Conservation (phyloP, 64 coral and sea anemone species). For the Pachyseris speciosa region DNA sequence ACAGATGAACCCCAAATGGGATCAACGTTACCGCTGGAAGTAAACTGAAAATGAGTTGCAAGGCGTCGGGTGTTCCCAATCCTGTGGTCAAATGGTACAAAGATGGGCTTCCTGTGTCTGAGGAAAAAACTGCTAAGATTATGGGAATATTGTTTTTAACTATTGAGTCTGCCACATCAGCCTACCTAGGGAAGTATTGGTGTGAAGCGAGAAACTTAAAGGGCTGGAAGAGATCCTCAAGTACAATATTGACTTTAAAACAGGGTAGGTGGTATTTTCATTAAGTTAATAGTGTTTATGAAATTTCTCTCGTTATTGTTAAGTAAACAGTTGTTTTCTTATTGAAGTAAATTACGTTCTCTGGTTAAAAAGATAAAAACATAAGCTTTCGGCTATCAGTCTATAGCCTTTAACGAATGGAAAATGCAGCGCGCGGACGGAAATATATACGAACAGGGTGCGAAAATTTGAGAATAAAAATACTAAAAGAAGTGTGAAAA, state of each 20-base stretch:
- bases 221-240: not conserved
- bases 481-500: too few species aligned
- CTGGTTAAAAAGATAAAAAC: too few species aligned
- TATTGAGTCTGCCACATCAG: not conserved
- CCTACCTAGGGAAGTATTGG: not conserved
- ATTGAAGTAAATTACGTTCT: too few species aligned
- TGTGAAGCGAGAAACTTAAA: constrained; percentile 9
- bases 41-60: not conserved
- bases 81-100: constrained; percentile 16
- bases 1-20: not conserved
- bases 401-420: too few species aligned
- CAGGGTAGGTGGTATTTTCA: not conserved
- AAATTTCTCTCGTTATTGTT: too few species aligned
- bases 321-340: too few species aligned
- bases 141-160: not conserved
- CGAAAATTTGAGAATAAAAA: too few species aligned
- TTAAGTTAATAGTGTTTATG: not conserved
- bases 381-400: too few species aligned
- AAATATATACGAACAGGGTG: too few species aligned
- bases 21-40: not conserved
- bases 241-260: not conserved
- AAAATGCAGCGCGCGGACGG: too few species aligned
- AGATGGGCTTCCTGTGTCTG: not conserved
- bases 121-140: not conserved
- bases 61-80: not conserved